These are phyloP conservation scores for Myotis daubentonii DNA, from an alignment of 2,797 vertebrate species.

Conservation along the genomic window DNA sequence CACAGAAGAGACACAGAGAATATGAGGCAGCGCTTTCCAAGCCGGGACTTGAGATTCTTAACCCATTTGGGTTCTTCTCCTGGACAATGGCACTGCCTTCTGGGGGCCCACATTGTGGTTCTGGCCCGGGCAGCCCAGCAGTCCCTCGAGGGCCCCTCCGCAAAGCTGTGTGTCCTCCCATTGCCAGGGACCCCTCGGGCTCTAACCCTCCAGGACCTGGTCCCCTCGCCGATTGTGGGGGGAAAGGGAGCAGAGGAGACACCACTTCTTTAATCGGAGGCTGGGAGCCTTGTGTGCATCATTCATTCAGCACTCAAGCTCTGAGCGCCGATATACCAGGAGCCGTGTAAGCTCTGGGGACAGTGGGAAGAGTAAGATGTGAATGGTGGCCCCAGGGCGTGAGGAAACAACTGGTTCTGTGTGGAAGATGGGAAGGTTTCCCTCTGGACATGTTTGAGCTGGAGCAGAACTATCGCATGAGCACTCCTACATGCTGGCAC, in stretches of 20 bases:
- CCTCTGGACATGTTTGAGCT: background rate
- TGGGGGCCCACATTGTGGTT: background rate
- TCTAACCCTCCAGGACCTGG: background rate
- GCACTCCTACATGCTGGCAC: background rate
- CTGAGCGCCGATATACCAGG: background rate
- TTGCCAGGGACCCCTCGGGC: background rate
- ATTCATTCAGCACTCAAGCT: accelerated
- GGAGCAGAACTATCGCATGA: background rate
- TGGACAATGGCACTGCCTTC: background rate
- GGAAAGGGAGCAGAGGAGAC: background rate
- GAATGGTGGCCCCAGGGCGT: background rate
- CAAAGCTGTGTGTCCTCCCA: background rate
- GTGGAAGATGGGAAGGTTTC: background rate
- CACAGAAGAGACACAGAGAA: background rate
- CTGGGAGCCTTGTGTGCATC: accelerated
- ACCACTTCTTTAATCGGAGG: background rate
- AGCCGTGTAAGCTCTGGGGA: background rate
- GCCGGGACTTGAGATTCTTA: background rate
- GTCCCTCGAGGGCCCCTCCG: background rate
- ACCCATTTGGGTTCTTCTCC: background rate
- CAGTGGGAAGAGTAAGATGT: background rate
- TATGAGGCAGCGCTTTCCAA: background rate
- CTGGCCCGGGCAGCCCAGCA: background rate
- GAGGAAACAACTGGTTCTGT: background rate
- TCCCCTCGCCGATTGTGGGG: background rate